Evolutionary conservation across 2,113 vertebrate species (phyloP).

Genomic region (Seriola rivoliana): DNA sequence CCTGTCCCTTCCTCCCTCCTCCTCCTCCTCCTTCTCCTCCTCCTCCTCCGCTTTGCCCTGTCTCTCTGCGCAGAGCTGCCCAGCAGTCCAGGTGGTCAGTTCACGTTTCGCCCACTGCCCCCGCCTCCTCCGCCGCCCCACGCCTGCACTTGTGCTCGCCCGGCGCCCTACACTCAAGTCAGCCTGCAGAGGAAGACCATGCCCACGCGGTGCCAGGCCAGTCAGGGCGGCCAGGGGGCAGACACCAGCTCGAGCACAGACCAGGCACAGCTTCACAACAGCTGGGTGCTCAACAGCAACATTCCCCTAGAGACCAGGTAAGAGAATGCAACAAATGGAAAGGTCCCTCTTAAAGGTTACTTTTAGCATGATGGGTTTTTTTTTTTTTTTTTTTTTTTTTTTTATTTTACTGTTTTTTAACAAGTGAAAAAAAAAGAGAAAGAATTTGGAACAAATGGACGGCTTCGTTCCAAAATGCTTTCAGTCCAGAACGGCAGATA

Average conservation of each 20-base stretch:
- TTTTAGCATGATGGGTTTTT: background rate
- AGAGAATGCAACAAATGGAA: constrained; percentile 25
- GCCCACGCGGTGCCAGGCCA: constrained; percentile 93
- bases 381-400: background rate
- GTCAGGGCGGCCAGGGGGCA: constrained; percentile 86
- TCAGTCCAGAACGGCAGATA: constrained; percentile 15
- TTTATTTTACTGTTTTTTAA: background rate
- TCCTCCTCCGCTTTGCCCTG: background rate
- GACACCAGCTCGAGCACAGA: constrained; percentile 83
- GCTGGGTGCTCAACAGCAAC: constrained; percentile 98
- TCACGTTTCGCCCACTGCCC: constrained; percentile 95
- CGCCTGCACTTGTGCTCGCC: constrained; percentile 93
- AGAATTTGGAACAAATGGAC: constrained; percentile 10
- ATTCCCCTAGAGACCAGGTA: constrained; percentile 98
- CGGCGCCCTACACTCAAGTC: constrained; percentile 88
- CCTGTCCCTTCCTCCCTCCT: constrained; percentile 25
- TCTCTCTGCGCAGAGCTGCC: constrained; percentile 87
- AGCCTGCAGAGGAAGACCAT: constrained; percentile 94
- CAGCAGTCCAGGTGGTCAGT: constrained; percentile 93
- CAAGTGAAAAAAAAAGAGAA: background rate
- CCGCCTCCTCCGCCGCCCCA: constrained; percentile 93
- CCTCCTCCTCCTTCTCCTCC: constrained; percentile 7
- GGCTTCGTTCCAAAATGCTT: constrained; percentile 19
- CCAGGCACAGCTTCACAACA: constrained; percentile 92
- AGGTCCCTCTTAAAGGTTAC: background rate